Percentiles rank a stretch among this genome's conserved stretches.
These are phyloP conservation scores for Petaurus breviceps DNA, from an alignment of 2,113 vertebrate species.

Conservation along the genomic window DNA sequence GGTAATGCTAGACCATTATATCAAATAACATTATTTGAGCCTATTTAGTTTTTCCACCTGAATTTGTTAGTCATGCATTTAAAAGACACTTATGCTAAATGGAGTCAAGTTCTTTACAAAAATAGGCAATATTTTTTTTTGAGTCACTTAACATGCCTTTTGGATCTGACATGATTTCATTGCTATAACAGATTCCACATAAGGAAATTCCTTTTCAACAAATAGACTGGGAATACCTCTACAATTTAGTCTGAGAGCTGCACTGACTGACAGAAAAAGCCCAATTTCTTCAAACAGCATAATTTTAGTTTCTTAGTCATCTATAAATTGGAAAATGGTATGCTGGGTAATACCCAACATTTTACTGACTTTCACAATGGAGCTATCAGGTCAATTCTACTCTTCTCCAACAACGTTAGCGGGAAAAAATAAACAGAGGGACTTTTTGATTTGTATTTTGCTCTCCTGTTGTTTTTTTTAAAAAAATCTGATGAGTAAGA, in stretches of 20 bases:
- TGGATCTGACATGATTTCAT: background rate
- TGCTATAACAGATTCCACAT: background rate
- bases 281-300: background rate
- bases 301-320: background rate
- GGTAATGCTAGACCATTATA: background rate
- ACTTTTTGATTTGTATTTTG: constrained; percentile 53
- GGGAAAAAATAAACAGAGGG: constrained; percentile 15
- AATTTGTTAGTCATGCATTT: background rate
- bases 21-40: background rate
- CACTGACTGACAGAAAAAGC: background rate
- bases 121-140: background rate
- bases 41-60: background rate
- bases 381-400: constrained; percentile 26
- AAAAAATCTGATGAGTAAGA: background rate
- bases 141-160: background rate
- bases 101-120: background rate
- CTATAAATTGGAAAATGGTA: background rate
- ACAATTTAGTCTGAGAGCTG: background rate
- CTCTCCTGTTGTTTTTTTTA: background rate
- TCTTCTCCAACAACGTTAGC: constrained; percentile 44
- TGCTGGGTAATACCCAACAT: background rate
- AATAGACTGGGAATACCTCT: background rate
- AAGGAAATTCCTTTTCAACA: background rate
- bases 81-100: background rate
- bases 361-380: constrained; percentile 13